Base-by-base conservation (phyloP, 2,797 vertebrate genomes). In the Chromis chromis region DNA sequence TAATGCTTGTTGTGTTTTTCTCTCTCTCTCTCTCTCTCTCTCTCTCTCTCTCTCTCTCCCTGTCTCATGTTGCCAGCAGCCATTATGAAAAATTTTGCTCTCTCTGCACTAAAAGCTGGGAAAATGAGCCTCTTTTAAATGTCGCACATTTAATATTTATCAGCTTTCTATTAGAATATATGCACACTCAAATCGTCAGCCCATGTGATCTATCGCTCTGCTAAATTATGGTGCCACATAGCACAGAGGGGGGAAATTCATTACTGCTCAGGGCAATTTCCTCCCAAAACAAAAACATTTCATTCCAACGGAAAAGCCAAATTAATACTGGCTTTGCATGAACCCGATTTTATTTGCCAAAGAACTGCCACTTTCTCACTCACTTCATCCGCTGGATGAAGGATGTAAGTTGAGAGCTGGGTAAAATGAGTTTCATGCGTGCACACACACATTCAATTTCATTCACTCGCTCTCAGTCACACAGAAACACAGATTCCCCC, bases 211-310 rank as follows among this genome's bases (percentile, higher is more conserved):
- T 94, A 95, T 95, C 88, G 92, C 89, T 90, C 87, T 85, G 92
- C 87, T 94, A 94, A 95, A 95, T 94, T 91, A 87, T 92, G 87
- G 88, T 91, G 93, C 93, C 94, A 94, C 88, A 76, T 82, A 83
- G 93, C 91, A 74, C 84, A 81, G 87, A 88, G 83, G 90, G 88
- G 83, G 86, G 82, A 84, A 93, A 95, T 94, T 95, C 93, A 95
- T 95, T 95, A 95, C 85, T 79, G 94, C 94, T 93, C 75, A 86
- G 90, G 92, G 93, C 94, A 93, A 94, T 94, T 95, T 94, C 91
- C 93, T 91, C 91, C 89, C 89, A 93, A 95, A 95, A 95, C 92
- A 94, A 95, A 95, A 95, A 94, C 93, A 95, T 95, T 95, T 94
- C 86, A 95, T 93, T 95, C 87, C 89, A 75, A 85, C 78, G 81